Evolutionary conservation across 2,797 vertebrate genomes (phyloP), one percentile per base, ranked within the genome.

Genomic region (Podarcis lilfordi): DNA sequence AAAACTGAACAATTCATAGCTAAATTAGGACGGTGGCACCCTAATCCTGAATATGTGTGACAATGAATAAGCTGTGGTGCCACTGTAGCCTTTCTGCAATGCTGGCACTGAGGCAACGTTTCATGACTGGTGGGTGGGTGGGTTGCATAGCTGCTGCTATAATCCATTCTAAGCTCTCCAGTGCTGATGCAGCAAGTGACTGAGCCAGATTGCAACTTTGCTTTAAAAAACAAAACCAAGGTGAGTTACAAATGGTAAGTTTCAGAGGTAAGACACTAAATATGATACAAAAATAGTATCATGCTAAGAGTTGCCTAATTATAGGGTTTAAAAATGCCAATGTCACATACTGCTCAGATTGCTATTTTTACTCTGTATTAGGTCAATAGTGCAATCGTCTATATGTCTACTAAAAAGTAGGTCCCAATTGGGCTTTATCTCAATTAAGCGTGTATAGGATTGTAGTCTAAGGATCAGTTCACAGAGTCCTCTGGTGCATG

Each of bases 301-400:
- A 9, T 19, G 17, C 55, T 80, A 64, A 64, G 13, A 81, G n/a
- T 25, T 23, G 50, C 32, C 40, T 37, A 32, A 25, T 37, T 37
- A 81, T 27, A 23, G 9, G 7, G 74, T 85, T 3, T 37, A 43
- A n/a, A 0, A 86, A 23, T 19, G 61, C 4, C 0, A 0, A 80
- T 88, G 37, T 40, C 23, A 5, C 0, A 1, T 17, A 81, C 29
- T 55, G 87, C 29, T 27, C 10, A 85, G 83, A 89, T n/a, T 72
- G 25, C 43, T 55, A 72, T 21, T 76, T 61, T 80, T 55, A 29
- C 1, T 50, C 66, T 4, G 13, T 8, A 74, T 9, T 77, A 90
- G 43, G 78, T 2, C 0, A 86, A 84, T 78, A 17, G 8, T 90
- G 6, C 10, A 72, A 50, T 55, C 21, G 4, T 69, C 15, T 4